Conservation (phyloP, 2,113 vertebrate genomes). For the Elanus axillaris region DNA sequence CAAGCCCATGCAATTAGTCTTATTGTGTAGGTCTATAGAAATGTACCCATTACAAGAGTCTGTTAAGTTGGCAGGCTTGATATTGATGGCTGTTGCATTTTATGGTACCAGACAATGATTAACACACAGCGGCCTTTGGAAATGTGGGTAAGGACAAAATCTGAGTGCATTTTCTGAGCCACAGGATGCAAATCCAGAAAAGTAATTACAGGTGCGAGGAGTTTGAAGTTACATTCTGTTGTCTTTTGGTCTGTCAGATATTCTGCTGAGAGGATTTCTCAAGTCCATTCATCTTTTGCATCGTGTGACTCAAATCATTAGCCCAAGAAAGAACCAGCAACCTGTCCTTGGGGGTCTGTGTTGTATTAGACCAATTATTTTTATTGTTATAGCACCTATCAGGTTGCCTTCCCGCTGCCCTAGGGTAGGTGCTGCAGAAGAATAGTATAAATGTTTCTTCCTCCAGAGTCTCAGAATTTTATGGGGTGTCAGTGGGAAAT, state of each 20-base stretch:
- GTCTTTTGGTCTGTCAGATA: background rate
- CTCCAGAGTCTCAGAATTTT: background rate
- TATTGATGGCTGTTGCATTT: constrained; percentile 29
- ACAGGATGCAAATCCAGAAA: background rate
- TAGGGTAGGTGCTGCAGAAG: background rate
- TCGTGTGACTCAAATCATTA: background rate
- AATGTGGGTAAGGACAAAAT: background rate
- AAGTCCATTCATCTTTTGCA: background rate
- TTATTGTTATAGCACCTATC: background rate
- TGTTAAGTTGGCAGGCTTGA: constrained; percentile 47
- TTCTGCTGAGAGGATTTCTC: background rate
- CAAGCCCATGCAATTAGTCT: constrained; percentile 72
- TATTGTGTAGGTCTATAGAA: constrained; percentile 72
- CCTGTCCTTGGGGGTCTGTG: background rate
- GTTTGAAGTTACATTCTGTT: background rate
- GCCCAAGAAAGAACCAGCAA: background rate
- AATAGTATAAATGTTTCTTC: background rate
- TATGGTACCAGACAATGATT: constrained; percentile 45
- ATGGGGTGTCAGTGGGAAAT: background rate
- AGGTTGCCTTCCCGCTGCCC: background rate
- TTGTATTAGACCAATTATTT: background rate
- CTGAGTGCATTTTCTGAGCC: background rate
- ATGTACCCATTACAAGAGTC: constrained; percentile 65
- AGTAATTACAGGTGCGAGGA: background rate
- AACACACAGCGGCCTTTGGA: background rate